Conservation (phyloP, 2,797 vertebrate genomes). For the Notamacropus eugenii region DNA sequence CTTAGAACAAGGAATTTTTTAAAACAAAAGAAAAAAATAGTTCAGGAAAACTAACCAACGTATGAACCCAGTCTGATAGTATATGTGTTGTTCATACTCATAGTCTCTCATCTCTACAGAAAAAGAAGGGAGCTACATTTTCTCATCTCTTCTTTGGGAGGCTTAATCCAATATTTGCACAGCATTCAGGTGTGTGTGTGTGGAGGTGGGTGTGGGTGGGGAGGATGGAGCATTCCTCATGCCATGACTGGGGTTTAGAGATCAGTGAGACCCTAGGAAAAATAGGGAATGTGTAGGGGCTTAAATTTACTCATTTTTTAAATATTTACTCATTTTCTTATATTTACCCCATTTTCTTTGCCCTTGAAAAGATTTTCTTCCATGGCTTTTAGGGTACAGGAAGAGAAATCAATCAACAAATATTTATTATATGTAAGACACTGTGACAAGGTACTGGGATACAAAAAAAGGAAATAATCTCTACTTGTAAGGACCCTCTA, state of each 20-base stretch:
- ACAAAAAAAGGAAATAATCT: not conserved
- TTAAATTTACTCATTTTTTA: not conserved
- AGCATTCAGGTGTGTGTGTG: not conserved
- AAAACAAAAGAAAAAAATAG: not conserved
- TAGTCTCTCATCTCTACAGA: not conserved
- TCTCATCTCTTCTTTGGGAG: not conserved
- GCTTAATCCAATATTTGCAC: not conserved
- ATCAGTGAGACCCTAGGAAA: not conserved
- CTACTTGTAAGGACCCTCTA: not conserved
- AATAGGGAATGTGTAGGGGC: not conserved
- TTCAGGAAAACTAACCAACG: not conserved
- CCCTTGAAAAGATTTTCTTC: not conserved
- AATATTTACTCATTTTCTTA: not conserved
- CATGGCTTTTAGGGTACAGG: not conserved
- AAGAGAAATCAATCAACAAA: not conserved
- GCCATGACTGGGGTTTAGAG: not conserved
- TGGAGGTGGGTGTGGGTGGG: too few relatives aligned
- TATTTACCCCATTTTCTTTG: not conserved
- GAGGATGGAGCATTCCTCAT: not conserved
- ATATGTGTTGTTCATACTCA: not conserved
- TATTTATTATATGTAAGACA: not conserved
- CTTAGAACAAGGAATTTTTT: not conserved
- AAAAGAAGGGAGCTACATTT: not conserved
- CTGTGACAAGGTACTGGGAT: not conserved
- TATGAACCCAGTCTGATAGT: not conserved